Evolutionary conservation across 2,113 vertebrate species (phyloP), one percentile per base, ranked within the genome.

Genomic region (Ammodytes marinus): DNA sequence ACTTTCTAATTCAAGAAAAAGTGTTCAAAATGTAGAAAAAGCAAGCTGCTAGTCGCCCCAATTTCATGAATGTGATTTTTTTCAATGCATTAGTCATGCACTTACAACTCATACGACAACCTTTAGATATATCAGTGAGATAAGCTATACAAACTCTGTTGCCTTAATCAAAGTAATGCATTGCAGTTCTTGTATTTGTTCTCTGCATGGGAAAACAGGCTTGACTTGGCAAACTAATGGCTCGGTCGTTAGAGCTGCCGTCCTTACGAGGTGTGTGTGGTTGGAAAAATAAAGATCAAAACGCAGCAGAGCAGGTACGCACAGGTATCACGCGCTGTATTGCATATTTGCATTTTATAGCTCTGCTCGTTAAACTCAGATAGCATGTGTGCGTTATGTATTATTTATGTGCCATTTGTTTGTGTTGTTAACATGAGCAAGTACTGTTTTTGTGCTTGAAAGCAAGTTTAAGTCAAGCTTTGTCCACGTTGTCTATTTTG

Each of bases 301-400:
- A 66, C 61, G 39, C 27, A 72, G 61, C 54, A 54, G 74, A 90
- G 76, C 92, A 90, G 87, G 90, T 86, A 86, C 39, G 74, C 81
- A 86, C 93, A 91, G 82, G 92, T 76, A 85, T 9, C 45, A 37
- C 0, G 40, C 0, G 40, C 39, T 69, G 46, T 45, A 37, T 81
- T 81, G 47, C 76, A 71, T 79, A 68, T 66, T 65, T 76, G 67
- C 37, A 7, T 57, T 89, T 89, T 87, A 83, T 84, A 64, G 63
- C 69, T 55, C 63, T 2, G 10, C 73, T 82, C 46, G n/a, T 90
- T 80, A 86, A 83, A 89, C 11, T 76, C 19, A 53, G 65, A 45
- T 3, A 17, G 74, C n/a, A 15, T 50, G 49, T 47, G 46, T 37
- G 60, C 4, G 3, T 53, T 35, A 15, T 54, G 11, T 35, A 68